These are phyloP conservation scores for Megalops atlanticus DNA, from an alignment of 2,113 vertebrate genomes.

Conservation along the genomic window DNA sequence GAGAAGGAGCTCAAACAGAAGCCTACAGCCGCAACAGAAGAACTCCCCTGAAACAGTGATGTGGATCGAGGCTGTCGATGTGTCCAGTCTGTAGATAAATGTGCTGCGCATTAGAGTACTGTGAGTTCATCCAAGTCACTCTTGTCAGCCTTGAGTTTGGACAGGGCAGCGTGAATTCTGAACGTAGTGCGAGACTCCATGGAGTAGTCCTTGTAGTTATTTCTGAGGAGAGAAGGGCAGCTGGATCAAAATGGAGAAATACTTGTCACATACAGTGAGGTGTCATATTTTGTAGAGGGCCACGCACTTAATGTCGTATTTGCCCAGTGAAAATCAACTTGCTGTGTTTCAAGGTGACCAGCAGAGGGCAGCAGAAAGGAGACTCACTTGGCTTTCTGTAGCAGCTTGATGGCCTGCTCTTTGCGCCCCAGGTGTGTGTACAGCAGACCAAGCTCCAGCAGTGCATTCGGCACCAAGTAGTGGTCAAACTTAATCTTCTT, in stretches of 20 bases:
- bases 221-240: constrained; percentile 49
- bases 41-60: neutral
- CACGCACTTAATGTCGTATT: no score
- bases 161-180: constrained; percentile 76
- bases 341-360: neutral
- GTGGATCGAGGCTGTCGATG: neutral
- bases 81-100: neutral
- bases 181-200: constrained; percentile 83
- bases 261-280: neutral
- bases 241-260: neutral
- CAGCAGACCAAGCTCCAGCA: constrained; percentile 74
- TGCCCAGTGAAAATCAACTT: no score
- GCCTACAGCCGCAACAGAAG: neutral
- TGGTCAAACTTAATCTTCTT: constrained; percentile 76
- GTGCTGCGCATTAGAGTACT: constrained; percentile 37
- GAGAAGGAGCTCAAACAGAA: no score
- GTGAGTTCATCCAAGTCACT: constrained; percentile 65
- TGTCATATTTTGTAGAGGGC: no score
- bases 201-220: constrained; percentile 81
- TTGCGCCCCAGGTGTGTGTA: constrained; percentile 66
- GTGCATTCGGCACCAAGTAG: constrained; percentile 73
- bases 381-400: constrained; percentile 76
- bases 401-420: constrained; percentile 70
- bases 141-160: constrained; percentile 73
- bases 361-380: neutral